Conservation (phyloP, 2,113 vertebrate genomes). For the Sinocyclocheilus anophthalmus region DNA sequence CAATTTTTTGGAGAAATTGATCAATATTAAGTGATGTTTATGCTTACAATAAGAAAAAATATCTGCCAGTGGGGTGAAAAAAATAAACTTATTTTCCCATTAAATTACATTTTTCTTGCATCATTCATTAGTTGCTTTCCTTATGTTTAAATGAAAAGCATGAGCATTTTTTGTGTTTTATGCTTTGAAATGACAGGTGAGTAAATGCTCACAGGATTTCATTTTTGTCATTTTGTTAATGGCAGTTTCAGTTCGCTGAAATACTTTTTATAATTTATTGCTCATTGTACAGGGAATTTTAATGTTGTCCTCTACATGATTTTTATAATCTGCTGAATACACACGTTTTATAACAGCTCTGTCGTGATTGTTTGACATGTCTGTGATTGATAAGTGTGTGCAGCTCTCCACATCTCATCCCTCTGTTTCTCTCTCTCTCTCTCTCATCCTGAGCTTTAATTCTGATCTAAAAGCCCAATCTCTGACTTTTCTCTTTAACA, state of each 20-base stretch:
- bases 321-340: background rate
- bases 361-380: background rate
- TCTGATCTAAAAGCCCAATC: conserved; percentile 60
- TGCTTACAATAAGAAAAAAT: background rate
- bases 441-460: conserved; percentile 50
- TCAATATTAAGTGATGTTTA: background rate
- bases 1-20: too few species aligned
- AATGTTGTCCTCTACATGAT: background rate
- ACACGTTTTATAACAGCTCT: background rate
- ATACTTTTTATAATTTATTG: background rate
- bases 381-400: background rate
- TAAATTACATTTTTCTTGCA: too few species aligned
- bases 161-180: too few species aligned
- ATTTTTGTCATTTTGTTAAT: too few species aligned
- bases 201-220: too few species aligned
- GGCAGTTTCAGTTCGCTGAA: background rate
- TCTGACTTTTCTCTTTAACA: conserved; percentile 80
- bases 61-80: too few species aligned
- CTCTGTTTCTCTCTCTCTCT: conserved; percentile 50
- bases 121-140: too few species aligned
- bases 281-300: background rate
- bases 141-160: too few species aligned
- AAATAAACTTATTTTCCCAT: too few species aligned
- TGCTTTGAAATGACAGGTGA: background rate
- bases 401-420: conserved; percentile 43